Evolutionary conservation across 1,140 invertebrate genomes (phyloP), one percentile per base, ranked within the genome.

Genomic region (Drosophila kanapiae): DNA sequence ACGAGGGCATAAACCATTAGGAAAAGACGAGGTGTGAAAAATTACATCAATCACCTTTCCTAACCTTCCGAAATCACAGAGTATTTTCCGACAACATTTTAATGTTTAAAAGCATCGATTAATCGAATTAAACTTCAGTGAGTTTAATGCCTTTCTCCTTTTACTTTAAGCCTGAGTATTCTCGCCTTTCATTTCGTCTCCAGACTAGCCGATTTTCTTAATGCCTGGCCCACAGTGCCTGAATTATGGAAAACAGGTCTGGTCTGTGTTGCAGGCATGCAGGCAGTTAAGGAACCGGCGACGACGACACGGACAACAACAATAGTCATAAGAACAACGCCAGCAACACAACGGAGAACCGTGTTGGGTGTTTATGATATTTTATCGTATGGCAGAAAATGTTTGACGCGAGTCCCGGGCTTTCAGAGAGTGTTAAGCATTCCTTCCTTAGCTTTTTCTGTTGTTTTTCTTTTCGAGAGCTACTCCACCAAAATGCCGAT

Each of bases 231-330:
- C 74, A 76, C 74, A 63, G 80, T 86, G 82, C 51, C 74, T 78
- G 72, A 80, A 58, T 84, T 87, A 88, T 88, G 80, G 84, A 87
- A 88, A 87, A 87, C 84, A 87, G 84, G 84, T 87, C 80, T 85
- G 57, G 40, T 33, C 56, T 72, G 62, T 31, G 62, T 35, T 48
- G 85, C 72, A 80, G 84, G 83, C 83, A 80, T 88, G 83, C 84
- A 88, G 80, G 68, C 71, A 68, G 83, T 64, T 74, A 72, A 81
- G 70, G 67, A 77, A 80, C 74, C 77, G 70, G 71, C 76, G 72
- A 69, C 60, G 60, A 38, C 64, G 31, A 65, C 69, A 51, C 43
- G 43, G 45, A 62, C 59, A 51, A 77, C 61, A 72, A 72, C 67
- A 70, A 70, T 70, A 38, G 67, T 69, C 63, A 33, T 69, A 70